Percentiles rank a stretch among this genome's conserved stretches.
Conservation (phyloP, 1,140 invertebrate species). For the Vanessa tameamea region DNA sequence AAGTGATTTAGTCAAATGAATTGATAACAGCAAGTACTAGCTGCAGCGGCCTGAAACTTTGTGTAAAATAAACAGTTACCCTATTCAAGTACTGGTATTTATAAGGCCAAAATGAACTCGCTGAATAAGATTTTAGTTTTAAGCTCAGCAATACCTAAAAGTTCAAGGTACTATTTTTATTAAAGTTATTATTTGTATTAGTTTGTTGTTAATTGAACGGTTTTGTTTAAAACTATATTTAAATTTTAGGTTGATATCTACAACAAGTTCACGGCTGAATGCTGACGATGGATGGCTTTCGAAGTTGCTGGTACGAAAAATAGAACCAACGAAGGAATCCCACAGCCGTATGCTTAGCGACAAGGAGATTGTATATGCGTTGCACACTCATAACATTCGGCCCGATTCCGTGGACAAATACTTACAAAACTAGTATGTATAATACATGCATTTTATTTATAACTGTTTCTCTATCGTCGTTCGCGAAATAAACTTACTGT, state of each 20-base stretch:
- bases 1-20: conserved; percentile 75
- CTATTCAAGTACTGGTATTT: conserved; percentile 18
- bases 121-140: conserved; percentile 63
- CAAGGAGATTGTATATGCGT: conserved; percentile 96
- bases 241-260: conserved; percentile 66
- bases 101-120: conserved; percentile 58
- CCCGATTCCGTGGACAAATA: conserved; percentile 93
- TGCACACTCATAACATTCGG: conserved; percentile 96
- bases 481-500: conserved; percentile 42
- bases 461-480: conserved; percentile 30
- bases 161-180: conserved; percentile 57
- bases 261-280: conserved; percentile 75
- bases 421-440: conserved; percentile 93
- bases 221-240: conserved; percentile 34
- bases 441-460: conserved; percentile 38
- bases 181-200: conserved; percentile 11
- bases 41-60: conserved; percentile 29
- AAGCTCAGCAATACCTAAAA: conserved; percentile 61
- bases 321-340: conserved; percentile 96
- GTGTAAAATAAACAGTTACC: conserved; percentile 22
- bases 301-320: conserved; percentile 93
- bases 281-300: conserved; percentile 92
- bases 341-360: conserved; percentile 97
- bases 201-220: conserved; percentile 51
- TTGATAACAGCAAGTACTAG: conserved; percentile 64